These are phyloP conservation scores for Crocidura indochinensis DNA, from an alignment of 2,797 vertebrate genomes.

Conservation along the genomic window DNA sequence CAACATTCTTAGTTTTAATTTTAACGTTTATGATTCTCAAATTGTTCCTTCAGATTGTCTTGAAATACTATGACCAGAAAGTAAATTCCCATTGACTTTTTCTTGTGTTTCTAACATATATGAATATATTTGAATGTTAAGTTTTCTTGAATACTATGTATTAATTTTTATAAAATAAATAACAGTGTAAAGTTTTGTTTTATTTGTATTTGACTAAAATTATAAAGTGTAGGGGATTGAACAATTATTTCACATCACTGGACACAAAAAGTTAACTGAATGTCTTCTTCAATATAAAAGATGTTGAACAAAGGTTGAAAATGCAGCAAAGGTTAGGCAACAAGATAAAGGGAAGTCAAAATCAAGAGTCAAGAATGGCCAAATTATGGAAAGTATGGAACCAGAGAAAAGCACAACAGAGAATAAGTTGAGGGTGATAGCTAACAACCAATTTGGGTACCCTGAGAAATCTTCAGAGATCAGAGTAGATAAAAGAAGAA, in stretches of 20 bases:
- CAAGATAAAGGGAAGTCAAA: background rate
- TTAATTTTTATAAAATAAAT: background rate
- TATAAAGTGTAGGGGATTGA: background rate
- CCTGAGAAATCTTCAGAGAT: background rate
- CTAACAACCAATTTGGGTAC: background rate
- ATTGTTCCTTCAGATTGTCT: background rate
- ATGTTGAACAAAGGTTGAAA: background rate
- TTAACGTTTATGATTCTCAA: background rate
- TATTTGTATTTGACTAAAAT: conserved; percentile 14
- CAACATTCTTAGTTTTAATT: background rate
- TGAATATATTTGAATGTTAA: too few relatives aligned
- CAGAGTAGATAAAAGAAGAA: background rate
- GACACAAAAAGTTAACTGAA: background rate
- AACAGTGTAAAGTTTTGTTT: background rate
- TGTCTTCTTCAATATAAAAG: background rate
- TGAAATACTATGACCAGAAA: background rate
- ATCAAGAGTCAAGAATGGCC: background rate
- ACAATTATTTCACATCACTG: conserved; percentile 29
- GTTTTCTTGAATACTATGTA: too few relatives aligned
- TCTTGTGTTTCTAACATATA: too few relatives aligned
- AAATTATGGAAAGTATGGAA: background rate
- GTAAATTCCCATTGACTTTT: background rate
- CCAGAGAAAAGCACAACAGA: background rate
- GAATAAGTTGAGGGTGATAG: background rate
- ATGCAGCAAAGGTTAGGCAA: background rate